Evolutionary conservation across 2,113 vertebrate genomes (phyloP), one percentile per base, ranked within the genome.

Genomic region (Mola mola): DNA sequence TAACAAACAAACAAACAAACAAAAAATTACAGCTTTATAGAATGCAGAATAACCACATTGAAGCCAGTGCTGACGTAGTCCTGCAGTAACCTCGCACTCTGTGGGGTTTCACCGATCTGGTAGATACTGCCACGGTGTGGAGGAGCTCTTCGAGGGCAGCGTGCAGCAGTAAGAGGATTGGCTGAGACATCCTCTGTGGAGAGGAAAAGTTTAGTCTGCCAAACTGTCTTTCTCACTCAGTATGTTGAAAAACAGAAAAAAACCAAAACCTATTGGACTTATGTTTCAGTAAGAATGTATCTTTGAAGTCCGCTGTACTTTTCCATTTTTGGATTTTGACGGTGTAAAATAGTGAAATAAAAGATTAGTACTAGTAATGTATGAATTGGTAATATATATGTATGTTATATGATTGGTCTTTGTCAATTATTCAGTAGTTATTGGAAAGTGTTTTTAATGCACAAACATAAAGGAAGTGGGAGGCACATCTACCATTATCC

Each of bases 61-160:
- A 64, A 74, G 66, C 33, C 61, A 64, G 9, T 19, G 37, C 56
- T 79, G 76, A 77, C 16, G 44, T 52, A 46, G 38, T 9, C 3
- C 41, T 56, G 52, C 19, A 48, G 58, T 65, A 64, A 40, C n/a
- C 42, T 71, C 36, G 13, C 42, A 11, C 16, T 66, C 68, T 47
- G 46, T 70, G 26, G 42, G 47, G 31, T 33, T n/a, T 60, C 58
- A 38, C 28, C 68, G 69, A 58, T 34, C 4, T 4, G 6, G 60
- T 55, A 8, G 7, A 73, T 63, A 68, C 34, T 64, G 71, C 10
- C 53, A 66, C 57, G 42, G 5, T 5, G 26, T 8, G 16, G 56
- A 9, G 22, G 24, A 59, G 37, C 38, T 42, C 24, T 72, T 20
- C 31, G 28, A 41, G 17, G 29, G 41, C 48, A 40, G 3, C 24